These are phyloP conservation scores for Nymphalis io DNA, from an alignment of 1,140 invertebrate species.

Conservation along the genomic window DNA sequence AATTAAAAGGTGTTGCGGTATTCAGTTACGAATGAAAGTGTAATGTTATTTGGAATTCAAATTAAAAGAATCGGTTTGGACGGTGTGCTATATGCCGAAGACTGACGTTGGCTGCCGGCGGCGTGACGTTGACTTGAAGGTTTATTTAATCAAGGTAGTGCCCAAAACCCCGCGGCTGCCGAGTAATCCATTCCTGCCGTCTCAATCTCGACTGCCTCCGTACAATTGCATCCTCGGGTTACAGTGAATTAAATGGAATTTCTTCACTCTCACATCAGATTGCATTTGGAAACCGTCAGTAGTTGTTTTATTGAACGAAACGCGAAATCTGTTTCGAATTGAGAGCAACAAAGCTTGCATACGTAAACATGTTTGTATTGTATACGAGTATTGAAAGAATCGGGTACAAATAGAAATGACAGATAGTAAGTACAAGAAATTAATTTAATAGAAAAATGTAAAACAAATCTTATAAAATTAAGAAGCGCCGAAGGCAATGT, in stretches of 20 bases:
- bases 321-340: slow-evolving; percentile 18
- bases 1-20: slow-evolving; percentile 34
- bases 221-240: slow-evolving; percentile 71
- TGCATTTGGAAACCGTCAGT: slow-evolving; percentile 44
- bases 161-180: slow-evolving; percentile 45
- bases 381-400: no score
- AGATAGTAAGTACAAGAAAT: no score
- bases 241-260: slow-evolving; percentile 73
- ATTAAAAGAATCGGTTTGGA: slow-evolving; percentile 37
- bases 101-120: slow-evolving; percentile 57
- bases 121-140: slow-evolving; percentile 69
- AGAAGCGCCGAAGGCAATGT: no score
- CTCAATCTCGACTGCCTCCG: slow-evolving; percentile 71
- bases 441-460: no score
- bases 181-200: slow-evolving; percentile 64
- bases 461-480: no score
- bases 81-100: slow-evolving; percentile 60
- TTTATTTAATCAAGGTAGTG: slow-evolving; percentile 77
- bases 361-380: no score
- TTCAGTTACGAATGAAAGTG: slow-evolving; percentile 29
- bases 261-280: slow-evolving; percentile 57
- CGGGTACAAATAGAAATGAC: no score
- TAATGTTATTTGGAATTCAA: slow-evolving; percentile 40
- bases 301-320: slow-evolving; percentile 53
- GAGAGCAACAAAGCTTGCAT: not conserved